A percentile compares a stretch with the other conserved stretches of the same genome.
Evolutionary conservation across 2,797 vertebrate species (phyloP).

Genomic region (Rhabdomys pumilio): DNA sequence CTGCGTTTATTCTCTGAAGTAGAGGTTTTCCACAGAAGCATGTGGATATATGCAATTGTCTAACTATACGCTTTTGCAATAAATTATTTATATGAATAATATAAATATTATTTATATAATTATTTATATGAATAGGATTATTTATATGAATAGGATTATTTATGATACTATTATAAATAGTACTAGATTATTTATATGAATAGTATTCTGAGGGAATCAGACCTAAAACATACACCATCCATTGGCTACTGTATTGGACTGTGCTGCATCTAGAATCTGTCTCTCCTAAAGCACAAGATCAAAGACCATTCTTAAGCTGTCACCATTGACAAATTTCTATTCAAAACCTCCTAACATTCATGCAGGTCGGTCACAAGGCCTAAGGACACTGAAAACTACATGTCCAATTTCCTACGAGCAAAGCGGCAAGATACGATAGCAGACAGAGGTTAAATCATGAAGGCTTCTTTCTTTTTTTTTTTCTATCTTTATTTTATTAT

Average conservation of each 20-base stretch:
- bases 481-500: no score
- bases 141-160: no score
- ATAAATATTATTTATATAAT: no score
- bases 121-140: no score
- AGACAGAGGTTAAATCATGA: conserved; percentile 60
- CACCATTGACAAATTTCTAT: neutral
- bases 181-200: neutral
- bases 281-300: neutral
- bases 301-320: neutral
- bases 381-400: conserved; percentile 71
- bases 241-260: neutral
- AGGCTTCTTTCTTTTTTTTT: neutral
- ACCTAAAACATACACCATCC: neutral
- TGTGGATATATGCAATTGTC: neutral
- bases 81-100: neutral
- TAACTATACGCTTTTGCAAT: neutral
- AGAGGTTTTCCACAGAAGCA: neutral
- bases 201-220: neutral
- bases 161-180: no score
- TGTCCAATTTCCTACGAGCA: conserved; percentile 72
- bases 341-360: neutral
- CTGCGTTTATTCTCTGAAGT: neutral
- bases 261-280: neutral
- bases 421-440: conserved; percentile 69
- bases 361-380: conserved; percentile 35